Conservation (phyloP, 2,113 vertebrate species). For the Alaudala cheleensis region DNA sequence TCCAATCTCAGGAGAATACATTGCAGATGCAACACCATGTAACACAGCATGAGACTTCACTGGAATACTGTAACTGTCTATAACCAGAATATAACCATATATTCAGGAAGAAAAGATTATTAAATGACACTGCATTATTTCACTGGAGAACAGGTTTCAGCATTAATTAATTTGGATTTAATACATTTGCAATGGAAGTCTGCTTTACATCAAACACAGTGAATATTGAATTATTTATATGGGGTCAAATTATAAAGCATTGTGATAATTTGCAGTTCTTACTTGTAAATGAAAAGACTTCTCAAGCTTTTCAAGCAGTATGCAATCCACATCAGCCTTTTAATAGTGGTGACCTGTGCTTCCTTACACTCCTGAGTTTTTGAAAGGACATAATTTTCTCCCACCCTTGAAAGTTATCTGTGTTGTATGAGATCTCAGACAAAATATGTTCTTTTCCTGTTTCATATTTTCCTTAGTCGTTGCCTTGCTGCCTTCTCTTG, state of each 20-base stretch:
- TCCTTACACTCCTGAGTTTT: not conserved
- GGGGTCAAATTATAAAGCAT: not conserved
- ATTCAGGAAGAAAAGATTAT: not conserved
- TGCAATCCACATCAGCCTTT: not conserved
- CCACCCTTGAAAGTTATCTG: not conserved
- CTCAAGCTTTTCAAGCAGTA: slow-evolving; percentile 1
- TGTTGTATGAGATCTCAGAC: not conserved
- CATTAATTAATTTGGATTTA: slow-evolving; percentile 13
- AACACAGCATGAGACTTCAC: not conserved
- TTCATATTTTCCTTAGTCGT: not conserved
- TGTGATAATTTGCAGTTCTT: not conserved
- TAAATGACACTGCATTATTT: not conserved
- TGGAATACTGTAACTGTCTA: not conserved
- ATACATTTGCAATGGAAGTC: not conserved
- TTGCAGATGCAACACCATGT: not conserved
- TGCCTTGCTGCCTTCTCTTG: not conserved
- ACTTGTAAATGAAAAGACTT: not conserved
- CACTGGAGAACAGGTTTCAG: not conserved
- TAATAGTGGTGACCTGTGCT: not conserved
- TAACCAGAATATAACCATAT: not conserved
- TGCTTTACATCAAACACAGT: not conserved
- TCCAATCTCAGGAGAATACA: not conserved
- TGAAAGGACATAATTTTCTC: not conserved
- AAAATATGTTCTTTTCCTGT: not conserved
- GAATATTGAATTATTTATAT: slow-evolving; percentile 33